These are phyloP conservation scores for Ophthalmotilapia sp. DNA, from an alignment of 2,113 vertebrate species.

Conservation along the genomic window DNA sequence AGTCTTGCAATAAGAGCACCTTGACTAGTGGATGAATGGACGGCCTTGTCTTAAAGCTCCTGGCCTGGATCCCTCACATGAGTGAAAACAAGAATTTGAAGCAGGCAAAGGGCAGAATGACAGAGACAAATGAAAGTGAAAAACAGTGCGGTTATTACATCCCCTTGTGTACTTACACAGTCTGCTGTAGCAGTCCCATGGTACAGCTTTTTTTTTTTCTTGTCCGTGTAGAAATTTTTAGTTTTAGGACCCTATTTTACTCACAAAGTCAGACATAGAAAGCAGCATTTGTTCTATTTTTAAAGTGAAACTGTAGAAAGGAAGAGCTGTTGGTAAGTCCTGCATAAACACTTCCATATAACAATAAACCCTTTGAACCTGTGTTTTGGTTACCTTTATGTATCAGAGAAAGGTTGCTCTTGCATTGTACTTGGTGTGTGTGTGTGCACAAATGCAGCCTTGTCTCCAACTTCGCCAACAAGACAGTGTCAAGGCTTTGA, in stretches of 20 bases:
- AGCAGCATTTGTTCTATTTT: not conserved
- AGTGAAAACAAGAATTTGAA: constrained; percentile 7
- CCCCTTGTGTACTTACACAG: not conserved
- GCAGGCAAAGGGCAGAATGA: not conserved
- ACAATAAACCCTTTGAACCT: not conserved
- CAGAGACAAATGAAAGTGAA: not conserved
- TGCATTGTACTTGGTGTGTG: not conserved
- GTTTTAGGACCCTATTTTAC: not conserved
- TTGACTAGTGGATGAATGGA: not conserved
- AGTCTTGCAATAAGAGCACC: not conserved
- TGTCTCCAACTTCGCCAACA: not conserved
- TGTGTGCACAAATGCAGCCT: not conserved
- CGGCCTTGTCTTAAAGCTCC: not conserved
- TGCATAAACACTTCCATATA: not conserved
- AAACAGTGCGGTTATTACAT: not conserved
- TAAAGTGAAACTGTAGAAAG: not conserved
- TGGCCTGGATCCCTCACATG: not conserved
- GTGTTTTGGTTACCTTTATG: not conserved
- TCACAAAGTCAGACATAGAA: not conserved
- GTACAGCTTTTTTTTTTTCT: not conserved
- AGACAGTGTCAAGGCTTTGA: not conserved
- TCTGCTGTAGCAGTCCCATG: not conserved
- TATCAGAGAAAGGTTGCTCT: not conserved
- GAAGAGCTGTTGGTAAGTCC: not conserved
- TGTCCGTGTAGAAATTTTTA: not conserved